Evolutionary conservation across 2,797 vertebrate genomes (phyloP).

Genomic region (Nyctalus aviator): DNA sequence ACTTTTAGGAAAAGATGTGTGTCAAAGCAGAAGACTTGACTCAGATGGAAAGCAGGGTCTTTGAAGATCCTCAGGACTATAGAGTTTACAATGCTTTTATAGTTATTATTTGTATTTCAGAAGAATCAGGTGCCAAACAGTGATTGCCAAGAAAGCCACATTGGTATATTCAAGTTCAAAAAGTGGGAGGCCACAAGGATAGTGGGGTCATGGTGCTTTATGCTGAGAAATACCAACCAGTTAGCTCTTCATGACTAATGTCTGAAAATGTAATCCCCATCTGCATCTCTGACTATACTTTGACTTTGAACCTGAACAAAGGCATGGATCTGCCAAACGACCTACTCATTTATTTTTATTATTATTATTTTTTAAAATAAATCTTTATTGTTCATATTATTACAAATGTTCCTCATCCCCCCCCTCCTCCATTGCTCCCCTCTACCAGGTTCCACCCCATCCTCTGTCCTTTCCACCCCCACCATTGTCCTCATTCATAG

Average conservation of each 20-base stretch:
- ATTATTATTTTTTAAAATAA: no score
- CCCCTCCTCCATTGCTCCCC: no score
- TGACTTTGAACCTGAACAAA: neutral
- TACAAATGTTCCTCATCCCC: no score
- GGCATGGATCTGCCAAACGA: neutral
- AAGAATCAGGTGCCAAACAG: constrained; percentile 42
- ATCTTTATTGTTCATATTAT: no score
- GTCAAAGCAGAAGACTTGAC: constrained; percentile 7
- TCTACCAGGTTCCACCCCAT: no score
- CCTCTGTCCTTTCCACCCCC: no score
- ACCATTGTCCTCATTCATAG: no score
- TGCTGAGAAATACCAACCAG: neutral
- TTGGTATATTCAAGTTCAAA: neutral
- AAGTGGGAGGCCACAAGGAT: neutral
- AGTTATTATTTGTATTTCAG: constrained; percentile 60
- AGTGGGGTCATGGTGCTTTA: neutral
- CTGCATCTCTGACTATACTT: neutral
- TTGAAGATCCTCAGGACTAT: constrained; percentile 39
- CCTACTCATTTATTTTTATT: neutral
- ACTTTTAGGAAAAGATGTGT: constrained; percentile 23
- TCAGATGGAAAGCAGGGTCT: constrained; percentile 31
- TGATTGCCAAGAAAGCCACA: neutral
- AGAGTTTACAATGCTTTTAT: constrained; percentile 49
- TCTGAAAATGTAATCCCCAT: neutral
- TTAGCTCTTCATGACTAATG: neutral